Conservation (phyloP, 2,797 vertebrate genomes). For the Luscinia luscinia region DNA sequence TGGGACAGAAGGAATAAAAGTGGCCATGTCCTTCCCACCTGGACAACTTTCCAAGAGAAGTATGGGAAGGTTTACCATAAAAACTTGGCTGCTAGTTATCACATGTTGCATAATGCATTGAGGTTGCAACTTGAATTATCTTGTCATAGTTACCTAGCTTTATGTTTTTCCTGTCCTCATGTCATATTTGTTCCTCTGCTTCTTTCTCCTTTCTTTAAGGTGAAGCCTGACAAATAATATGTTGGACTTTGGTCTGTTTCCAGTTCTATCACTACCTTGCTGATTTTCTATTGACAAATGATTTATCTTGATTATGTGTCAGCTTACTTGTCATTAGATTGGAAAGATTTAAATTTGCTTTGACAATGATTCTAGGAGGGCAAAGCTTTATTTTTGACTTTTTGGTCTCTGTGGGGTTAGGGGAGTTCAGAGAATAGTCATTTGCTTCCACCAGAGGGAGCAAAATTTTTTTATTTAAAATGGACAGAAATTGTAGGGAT, state of each 20-base stretch:
- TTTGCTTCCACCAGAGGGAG: conserved; percentile 44
- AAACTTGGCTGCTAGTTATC: not conserved
- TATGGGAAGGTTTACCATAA: not conserved
- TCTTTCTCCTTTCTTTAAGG: not conserved
- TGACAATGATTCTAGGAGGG: not conserved
- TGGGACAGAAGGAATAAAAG: not conserved
- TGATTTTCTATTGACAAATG: not conserved
- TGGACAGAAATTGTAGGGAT: not conserved
- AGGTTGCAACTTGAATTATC: not conserved
- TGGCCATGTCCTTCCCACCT: not conserved
- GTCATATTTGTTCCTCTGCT: not conserved
- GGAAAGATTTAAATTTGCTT: not conserved
- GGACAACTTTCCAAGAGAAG: not conserved
- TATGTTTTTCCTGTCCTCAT: not conserved
- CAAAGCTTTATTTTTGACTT: not conserved
- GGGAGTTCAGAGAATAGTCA: not conserved
- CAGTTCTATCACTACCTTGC: not conserved
- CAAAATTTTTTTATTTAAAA: not conserved
- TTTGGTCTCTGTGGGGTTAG: not conserved
- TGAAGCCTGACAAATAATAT: accelerated
- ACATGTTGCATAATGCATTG: not conserved
- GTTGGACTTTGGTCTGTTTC: not conserved
- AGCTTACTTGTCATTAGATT: not conserved
- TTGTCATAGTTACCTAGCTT: not conserved
- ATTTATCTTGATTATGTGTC: not conserved